Percentiles rank a stretch among this genome's conserved stretches.
These are phyloP conservation scores for Lepidurus apus DNA, from an alignment of 1,140 invertebrate genomes.

Conservation along the genomic window DNA sequence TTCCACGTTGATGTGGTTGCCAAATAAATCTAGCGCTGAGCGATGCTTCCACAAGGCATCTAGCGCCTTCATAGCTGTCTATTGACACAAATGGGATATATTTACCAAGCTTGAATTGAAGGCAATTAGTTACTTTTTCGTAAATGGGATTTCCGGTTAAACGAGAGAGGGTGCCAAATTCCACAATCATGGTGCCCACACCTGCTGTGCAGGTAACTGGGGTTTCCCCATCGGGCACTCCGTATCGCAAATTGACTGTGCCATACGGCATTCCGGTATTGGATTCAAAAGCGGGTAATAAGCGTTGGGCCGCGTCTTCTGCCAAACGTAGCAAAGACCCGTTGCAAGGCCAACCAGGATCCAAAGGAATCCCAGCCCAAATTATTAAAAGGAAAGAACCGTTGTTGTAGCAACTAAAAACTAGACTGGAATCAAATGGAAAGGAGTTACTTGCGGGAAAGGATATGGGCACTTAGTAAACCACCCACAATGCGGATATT, in stretches of 20 bases:
- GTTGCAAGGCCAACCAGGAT: conserved; percentile 94
- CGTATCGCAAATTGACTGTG: conserved; percentile 86
- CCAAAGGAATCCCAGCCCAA: conserved; percentile 72
- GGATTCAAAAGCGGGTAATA: conserved; percentile 85
- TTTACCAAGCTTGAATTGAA: background rate
- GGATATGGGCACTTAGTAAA: conserved; percentile 88
- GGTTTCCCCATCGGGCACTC: conserved; percentile 91
- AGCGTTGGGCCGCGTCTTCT: conserved; percentile 83
- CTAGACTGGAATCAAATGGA: background rate
- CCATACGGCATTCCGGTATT: conserved; percentile 98
- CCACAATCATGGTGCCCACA: conserved; percentile 93
- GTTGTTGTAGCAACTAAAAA: background rate
- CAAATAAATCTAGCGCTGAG: conserved; percentile 75
- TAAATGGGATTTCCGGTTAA: conserved; percentile 92
- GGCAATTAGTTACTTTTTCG: conserved; percentile 66
- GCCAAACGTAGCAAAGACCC: conserved; percentile 88
- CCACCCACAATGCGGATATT: conserved; percentile 55
- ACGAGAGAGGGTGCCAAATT: conserved; percentile 91
- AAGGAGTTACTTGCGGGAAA: conserved; percentile 63
- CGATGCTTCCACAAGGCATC: conserved; percentile 69
- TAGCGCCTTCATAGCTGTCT: conserved; percentile 80
- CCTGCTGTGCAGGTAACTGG: conserved; percentile 95
- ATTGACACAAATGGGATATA: conserved; percentile 29
- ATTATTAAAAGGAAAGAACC: conserved; percentile 36
- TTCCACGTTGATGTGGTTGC: conserved; percentile 94